Conservation (phyloP, 1,140 invertebrate species). For the Drosophila sp. region DNA sequence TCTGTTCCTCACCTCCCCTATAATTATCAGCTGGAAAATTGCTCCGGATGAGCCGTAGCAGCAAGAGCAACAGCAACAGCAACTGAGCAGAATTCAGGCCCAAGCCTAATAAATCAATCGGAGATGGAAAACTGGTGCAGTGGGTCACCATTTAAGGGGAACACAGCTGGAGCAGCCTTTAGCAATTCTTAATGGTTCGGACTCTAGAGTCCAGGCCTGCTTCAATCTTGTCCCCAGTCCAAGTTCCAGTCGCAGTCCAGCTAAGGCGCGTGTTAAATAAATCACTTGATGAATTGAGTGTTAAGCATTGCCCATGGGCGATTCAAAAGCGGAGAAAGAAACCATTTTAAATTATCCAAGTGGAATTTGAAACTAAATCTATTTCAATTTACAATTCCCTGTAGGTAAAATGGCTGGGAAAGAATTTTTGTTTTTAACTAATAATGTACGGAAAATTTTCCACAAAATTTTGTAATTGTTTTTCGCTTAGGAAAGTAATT, state of each 20-base stretch:
- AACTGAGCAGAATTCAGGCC: slow-evolving; percentile 7
- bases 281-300: slow-evolving; percentile 77
- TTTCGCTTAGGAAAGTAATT: background rate
- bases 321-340: slow-evolving; percentile 1
- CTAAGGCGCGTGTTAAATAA: slow-evolving; percentile 70
- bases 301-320: slow-evolving; percentile 40
- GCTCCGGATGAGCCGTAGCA: slow-evolving; percentile 66
- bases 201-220: slow-evolving; percentile 29
- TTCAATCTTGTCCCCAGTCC: background rate
- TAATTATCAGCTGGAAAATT: slow-evolving; percentile 78
- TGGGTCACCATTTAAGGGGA: slow-evolving; percentile 56
- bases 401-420: slow-evolving; percentile 2
- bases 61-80: slow-evolving; percentile 15
- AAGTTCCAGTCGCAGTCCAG: slow-evolving; percentile 20
- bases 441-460: background rate
- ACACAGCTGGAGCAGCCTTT: slow-evolving; percentile 53
- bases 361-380: background rate
- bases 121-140: slow-evolving; percentile 65
- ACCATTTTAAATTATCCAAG: slow-evolving; percentile 2
- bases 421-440: background rate
- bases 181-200: slow-evolving; percentile 62
- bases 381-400: background rate
- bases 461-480: background rate
- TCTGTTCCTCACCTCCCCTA: background rate
- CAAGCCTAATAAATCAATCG: slow-evolving; percentile 67